Conservation (phyloP, 2,888 invertebrate genomes). For the Abrostola triplasia region DNA sequence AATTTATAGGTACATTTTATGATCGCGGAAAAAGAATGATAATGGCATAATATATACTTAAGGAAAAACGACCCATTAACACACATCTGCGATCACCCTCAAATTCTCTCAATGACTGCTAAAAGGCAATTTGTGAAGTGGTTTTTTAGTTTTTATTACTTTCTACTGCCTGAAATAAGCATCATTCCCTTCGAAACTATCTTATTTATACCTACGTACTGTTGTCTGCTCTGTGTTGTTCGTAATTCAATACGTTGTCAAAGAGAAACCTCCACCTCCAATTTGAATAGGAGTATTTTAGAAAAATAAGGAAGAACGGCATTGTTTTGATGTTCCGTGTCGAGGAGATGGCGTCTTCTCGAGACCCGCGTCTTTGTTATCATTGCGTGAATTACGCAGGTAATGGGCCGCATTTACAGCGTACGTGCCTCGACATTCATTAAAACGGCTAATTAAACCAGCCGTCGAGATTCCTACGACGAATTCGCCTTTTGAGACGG, state of each 20-base stretch:
- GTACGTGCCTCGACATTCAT: slow-evolving; percentile 86
- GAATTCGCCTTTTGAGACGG: slow-evolving; percentile 70
- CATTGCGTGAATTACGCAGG: slow-evolving; percentile 84
- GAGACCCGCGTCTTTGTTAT: slow-evolving; percentile 73
- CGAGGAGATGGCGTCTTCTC: slow-evolving; percentile 45
- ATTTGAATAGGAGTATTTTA: slow-evolving; percentile 37
- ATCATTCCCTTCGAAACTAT: slow-evolving; percentile 11
- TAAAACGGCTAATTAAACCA: slow-evolving; percentile 84
- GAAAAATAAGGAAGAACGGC: slow-evolving; percentile 45
- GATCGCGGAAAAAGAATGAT: slow-evolving; percentile 1
- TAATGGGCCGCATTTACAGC: slow-evolving; percentile 83
- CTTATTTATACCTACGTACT: not conserved
- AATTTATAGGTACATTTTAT: not conserved
- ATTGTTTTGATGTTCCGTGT: slow-evolving; percentile 51
- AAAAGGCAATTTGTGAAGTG: slow-evolving; percentile 65
- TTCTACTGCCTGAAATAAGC: slow-evolving; percentile 19
- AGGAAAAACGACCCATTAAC: slow-evolving; percentile 48
- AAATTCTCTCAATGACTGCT: slow-evolving; percentile 44
- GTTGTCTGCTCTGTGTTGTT: slow-evolving; percentile 1
- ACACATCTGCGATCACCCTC: slow-evolving; percentile 43
- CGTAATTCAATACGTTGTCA: slow-evolving; percentile 19
- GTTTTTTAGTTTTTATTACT: slow-evolving; percentile 53
- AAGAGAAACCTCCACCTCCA: slow-evolving; percentile 22
- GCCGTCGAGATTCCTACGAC: slow-evolving; percentile 75
- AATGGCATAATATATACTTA: slow-evolving; percentile 25